Base-by-base conservation (phyloP, 1,140 invertebrate genomes). In the Papilio polytes region DNA sequence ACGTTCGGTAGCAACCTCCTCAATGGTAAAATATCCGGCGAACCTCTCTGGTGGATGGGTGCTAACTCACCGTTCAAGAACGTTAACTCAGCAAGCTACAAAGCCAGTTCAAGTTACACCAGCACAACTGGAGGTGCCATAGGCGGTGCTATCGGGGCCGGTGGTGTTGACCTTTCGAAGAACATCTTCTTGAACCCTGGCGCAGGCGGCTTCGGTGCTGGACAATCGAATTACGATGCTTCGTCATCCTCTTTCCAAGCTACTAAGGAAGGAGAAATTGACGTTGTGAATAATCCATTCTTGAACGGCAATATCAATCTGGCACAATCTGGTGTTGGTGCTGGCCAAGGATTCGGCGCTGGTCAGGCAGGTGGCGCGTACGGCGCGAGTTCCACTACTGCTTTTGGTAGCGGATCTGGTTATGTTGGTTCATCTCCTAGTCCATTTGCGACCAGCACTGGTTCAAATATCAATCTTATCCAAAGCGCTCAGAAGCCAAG, bases 31-130 rank as follows among this genome's bases (percentile, higher is more conserved):
- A 70, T 88, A 4, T 85, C 87, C 7, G 84, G 83, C 1, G 91
- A 85, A 53, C 93, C 95, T 3, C 95, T 94, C 85, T 96, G 96
- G 96, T 96, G 96, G 96, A 94, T 95, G 91, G 91, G 88, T 70
- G 83, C 94, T 46, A 90, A 96, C 81, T 95, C 95, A 1, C 96
- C 96, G 0, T 95, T 96, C 87, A 96, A 95, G 80, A 90, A 86
- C 70, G 74, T 82, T 7, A 89, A 82, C 0, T 81, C 80, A 3
- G 85, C 83, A 7, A 87, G 76, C 31, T 94, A 89, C 85, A 89
- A 92, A 78, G 82, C 83, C 6, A 70, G 63, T 3, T 82, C 86
- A 31, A 89, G 87, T 76, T 88, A 89, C 3, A 90, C 88, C 63
- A 90, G 81, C 74, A 83, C 84, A 0, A 88, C 83, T 63, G 85